Percentiles rank a stretch among this genome's conserved stretches.
phyloP scores from a whole-genome alignment of 2,113 vertebrate genomes.

The Spea bombifrons region DNA sequence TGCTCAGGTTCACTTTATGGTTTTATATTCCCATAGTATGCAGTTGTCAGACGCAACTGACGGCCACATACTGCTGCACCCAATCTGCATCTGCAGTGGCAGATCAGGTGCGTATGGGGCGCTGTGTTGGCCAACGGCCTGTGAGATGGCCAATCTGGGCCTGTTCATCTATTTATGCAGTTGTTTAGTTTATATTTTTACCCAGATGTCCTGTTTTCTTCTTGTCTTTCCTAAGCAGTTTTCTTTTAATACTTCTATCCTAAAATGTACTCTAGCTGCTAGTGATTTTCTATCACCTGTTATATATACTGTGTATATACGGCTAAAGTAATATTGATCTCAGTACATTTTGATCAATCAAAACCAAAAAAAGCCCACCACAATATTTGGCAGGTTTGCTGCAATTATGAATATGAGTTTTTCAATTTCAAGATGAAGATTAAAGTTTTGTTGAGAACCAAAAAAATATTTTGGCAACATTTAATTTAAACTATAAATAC shows the following conservation, averaged over 20 bases:
- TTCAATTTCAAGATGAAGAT: not conserved
- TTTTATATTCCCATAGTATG: no score
- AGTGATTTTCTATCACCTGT: constrained; percentile 33
- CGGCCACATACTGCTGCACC: no score
- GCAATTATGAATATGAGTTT: not conserved
- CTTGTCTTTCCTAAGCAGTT: not conserved
- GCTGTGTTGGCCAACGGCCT: no score
- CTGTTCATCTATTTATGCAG: not conserved
- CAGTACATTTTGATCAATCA: constrained; percentile 5
- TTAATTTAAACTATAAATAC: not conserved
- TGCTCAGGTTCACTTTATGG: no score
- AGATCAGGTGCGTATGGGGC: no score
- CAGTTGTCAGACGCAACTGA: no score
- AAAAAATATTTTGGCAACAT: not conserved
- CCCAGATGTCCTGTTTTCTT: not conserved
- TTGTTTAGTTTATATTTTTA: no score
- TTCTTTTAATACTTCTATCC: no score
- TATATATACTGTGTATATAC: constrained; percentile 21
- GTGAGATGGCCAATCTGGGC: no score
- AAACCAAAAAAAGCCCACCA: not conserved
- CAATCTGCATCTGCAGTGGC: no score
- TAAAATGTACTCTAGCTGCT: constrained; percentile 8
- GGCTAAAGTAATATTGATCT: constrained; percentile 24
- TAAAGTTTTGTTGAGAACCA: not conserved
- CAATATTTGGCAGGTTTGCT: not conserved